A percentile compares a stretch with the other conserved stretches of the same genome.
Conservation (phyloP, 2,888 invertebrate species). For the Drosophila aldrichi region DNA sequence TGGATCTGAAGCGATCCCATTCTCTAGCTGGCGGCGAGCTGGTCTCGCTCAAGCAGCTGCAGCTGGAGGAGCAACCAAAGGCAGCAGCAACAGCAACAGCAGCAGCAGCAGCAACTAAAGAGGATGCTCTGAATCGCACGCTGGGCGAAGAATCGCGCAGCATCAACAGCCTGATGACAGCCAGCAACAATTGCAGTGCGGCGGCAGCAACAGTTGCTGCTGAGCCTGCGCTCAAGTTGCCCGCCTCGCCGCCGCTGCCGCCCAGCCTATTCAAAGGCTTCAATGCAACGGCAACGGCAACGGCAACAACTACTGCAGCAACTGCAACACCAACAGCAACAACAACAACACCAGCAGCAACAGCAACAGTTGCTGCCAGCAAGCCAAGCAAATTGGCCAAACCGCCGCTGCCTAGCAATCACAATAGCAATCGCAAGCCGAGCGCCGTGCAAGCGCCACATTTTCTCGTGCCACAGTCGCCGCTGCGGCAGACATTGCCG, state of each 20-base stretch:
- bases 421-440: slow-evolving; percentile 42
- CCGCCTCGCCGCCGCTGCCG: slow-evolving; percentile 83
- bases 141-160: slow-evolving; percentile 76
- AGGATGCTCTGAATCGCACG: slow-evolving; percentile 65
- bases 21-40: slow-evolving; percentile 66
- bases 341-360: background rate
- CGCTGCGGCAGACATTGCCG: slow-evolving; percentile 77
- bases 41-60: slow-evolving; percentile 42
- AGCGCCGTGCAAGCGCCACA: slow-evolving; percentile 20
- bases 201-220: background rate
- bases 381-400: slow-evolving; percentile 16
- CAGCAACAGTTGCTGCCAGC: slow-evolving; percentile 1
- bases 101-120: slow-evolving; percentile 6
- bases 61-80: slow-evolving; percentile 33
- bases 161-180: slow-evolving; percentile 68
- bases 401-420: slow-evolving; percentile 22
- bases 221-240: slow-evolving; percentile 67
- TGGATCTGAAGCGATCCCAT: slow-evolving; percentile 74
- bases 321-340: background rate
- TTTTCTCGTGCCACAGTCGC: slow-evolving; percentile 11
- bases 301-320: background rate
- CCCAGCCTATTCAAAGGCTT: slow-evolving; percentile 83
- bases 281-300: background rate
- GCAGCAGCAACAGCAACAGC: background rate
- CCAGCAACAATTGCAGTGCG: slow-evolving; percentile 8